phyloP scores from a whole-genome alignment of 2,888 invertebrate genomes.

The Coelinius sp. region DNA sequence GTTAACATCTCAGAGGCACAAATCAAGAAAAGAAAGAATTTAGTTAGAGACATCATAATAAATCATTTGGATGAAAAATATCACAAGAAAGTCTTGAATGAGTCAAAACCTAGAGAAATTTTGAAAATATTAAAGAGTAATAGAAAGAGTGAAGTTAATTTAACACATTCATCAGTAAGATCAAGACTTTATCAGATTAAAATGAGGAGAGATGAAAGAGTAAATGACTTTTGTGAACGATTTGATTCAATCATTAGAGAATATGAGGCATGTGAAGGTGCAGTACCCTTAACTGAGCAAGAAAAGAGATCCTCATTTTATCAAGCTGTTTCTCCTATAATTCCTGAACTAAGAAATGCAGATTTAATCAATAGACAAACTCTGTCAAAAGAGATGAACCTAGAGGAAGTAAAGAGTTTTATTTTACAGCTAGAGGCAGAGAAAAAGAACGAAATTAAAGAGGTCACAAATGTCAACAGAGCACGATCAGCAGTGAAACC shows the following conservation, averaged over 20 bases:
- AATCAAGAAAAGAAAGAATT: slow-evolving; percentile 29
- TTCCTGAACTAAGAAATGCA: slow-evolving; percentile 32
- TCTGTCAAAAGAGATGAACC: slow-evolving; percentile 34
- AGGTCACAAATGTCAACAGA: slow-evolving; percentile 30
- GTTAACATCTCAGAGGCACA: slow-evolving; percentile 13
- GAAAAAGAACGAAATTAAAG: slow-evolving; percentile 28
- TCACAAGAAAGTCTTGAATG: slow-evolving; percentile 44
- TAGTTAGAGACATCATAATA: slow-evolving; percentile 43
- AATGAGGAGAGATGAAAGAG: slow-evolving; percentile 43
- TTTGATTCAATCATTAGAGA: slow-evolving; percentile 44
- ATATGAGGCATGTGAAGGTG: slow-evolving; percentile 40
- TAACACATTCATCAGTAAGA: slow-evolving; percentile 44
- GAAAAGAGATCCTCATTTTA: slow-evolving; percentile 42
- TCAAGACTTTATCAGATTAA: slow-evolving; percentile 39
- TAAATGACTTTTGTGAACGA: slow-evolving; percentile 44
- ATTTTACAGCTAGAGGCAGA: slow-evolving; percentile 40
- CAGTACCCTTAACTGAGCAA: slow-evolving; percentile 40
- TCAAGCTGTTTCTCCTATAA: slow-evolving; percentile 31
- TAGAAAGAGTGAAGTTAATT: slow-evolving; percentile 40
- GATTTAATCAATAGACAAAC: slow-evolving; percentile 34
- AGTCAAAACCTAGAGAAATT: slow-evolving; percentile 44
- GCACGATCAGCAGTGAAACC: background rate
- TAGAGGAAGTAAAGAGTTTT: slow-evolving; percentile 42
- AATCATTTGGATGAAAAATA: slow-evolving; percentile 43
- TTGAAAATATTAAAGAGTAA: slow-evolving; percentile 35